Conservation (phyloP, 2,113 vertebrate genomes). For the Nesoenas mayeri region DNA sequence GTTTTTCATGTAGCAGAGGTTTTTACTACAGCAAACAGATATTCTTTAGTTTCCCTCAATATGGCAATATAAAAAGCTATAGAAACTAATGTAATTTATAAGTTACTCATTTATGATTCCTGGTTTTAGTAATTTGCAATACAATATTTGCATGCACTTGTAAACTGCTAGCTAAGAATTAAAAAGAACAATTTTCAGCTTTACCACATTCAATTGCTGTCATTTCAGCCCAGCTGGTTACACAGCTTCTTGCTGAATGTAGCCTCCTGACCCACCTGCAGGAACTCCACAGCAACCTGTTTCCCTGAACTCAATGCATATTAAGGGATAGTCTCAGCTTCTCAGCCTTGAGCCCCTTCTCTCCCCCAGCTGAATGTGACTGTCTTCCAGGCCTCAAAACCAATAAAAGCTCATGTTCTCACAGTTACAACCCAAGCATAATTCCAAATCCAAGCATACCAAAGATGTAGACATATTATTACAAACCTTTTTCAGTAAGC, state of each 20-base stretch:
- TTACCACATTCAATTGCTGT: neutral
- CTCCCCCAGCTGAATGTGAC: neutral
- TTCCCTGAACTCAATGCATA: neutral
- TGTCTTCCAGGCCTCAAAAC: neutral
- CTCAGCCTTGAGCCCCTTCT: neutral
- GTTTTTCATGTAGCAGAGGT: rapidly evolving
- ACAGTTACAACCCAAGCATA: neutral
- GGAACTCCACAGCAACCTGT: neutral
- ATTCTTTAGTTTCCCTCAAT: neutral
- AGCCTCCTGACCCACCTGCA: too few relatives aligned
- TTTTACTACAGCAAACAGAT: neutral
- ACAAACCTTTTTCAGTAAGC: constrained; percentile 86
- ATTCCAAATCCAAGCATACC: neutral
- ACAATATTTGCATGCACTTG: too few relatives aligned
- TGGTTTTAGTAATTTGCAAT: neutral
- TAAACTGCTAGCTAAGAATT: neutral
- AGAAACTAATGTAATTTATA: neutral
- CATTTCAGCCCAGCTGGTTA: neutral
- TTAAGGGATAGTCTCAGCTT: too few relatives aligned
- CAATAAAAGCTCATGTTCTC: neutral
- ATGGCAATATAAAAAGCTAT: rapidly evolving
- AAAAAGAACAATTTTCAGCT: neutral
- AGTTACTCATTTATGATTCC: rapidly evolving
- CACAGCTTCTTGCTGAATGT: neutral
- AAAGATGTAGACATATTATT: neutral